Conservation (phyloP, 2,113 vertebrate genomes). For the Ochotona curzoniae region DNA sequence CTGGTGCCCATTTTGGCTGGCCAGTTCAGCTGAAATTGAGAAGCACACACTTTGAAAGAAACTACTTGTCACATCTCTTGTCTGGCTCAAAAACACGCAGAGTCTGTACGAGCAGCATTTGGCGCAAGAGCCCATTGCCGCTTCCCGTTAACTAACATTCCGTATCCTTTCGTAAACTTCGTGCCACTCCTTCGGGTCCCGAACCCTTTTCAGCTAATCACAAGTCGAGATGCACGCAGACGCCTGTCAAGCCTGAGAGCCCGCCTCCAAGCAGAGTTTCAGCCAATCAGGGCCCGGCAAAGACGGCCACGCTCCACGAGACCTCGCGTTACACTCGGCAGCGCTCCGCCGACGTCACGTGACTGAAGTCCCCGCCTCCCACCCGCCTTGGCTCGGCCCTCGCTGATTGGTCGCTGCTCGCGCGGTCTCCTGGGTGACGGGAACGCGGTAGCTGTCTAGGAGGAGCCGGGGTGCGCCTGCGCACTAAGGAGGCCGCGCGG, state of each 20-base stretch:
- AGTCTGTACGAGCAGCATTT: neutral
- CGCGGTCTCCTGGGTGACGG: constrained; percentile 75
- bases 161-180: fast-evolving
- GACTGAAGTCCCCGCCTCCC: neutral
- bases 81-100: neutral
- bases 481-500: constrained; percentile 36
- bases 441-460: constrained; percentile 49
- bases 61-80: neutral
- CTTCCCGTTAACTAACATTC: neutral
- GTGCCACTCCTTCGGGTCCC: fast-evolving
- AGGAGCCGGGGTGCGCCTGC: constrained; percentile 60
- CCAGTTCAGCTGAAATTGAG: neutral
- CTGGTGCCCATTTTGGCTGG: too few species aligned
- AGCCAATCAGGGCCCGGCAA: constrained; percentile 9
- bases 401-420: constrained; percentile 57
- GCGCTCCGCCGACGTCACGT: neutral
- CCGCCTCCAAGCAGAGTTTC: neutral
- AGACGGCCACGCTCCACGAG: fast-evolving
- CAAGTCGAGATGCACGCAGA: neutral
- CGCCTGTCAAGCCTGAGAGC: neutral
- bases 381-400: neutral
- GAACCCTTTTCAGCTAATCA: fast-evolving
- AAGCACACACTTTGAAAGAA: neutral
- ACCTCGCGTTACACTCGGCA: fast-evolving
- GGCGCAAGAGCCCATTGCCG: neutral